Evolutionary conservation across 2,888 invertebrate genomes (phyloP), one percentile per base, ranked within the genome.

Genomic region (Oxystoma pomonae): DNA sequence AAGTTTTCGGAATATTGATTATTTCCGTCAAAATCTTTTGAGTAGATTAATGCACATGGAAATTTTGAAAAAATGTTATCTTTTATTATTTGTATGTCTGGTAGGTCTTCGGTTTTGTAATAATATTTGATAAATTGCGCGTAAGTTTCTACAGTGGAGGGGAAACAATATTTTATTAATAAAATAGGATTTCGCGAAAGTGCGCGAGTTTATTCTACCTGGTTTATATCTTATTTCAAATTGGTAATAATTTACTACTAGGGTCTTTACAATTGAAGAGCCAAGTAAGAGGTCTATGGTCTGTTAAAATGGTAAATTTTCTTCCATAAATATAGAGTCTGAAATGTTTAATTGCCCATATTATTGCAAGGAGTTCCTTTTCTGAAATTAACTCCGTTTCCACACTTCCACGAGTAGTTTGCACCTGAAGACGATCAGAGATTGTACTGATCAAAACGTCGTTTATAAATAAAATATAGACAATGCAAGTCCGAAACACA

Each of bases 261-360:
- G 35, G 3, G 35, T 35, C 35, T 7, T 35, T 35, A 35, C 35
- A 35, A 35, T 59, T 59, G n/a, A 59, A 59, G 21, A 19, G 35
- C 72, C 73, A 74, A 17, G 55, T 56, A 22, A 74, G 56, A 1
- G 73, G 72, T 55, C 60, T 60, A 60, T 74, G 73, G 66, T 75
- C 75, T 1, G 73, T 76, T 5, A 69, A 60, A 20, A 74, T 69
- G 1, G 19, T 67, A 50, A 77, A 77, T 56, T 72, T 71, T 18
- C 65, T 66, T 7, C 77, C 77, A 55, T 72, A 75, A 0, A 77
- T 22, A 35, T 35, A 35, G 3, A 12, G 35, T 35, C 35, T 61
- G 57, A 74, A 76, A 64, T 72, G 68, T 16, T 20, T 20, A 3
- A 20, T 16, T 20, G 21, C 58, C 20, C 3, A 57, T 5, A 57